Evolutionary conservation across 2,888 invertebrate species (phyloP).

Genomic region (Isoperla grammatica): DNA sequence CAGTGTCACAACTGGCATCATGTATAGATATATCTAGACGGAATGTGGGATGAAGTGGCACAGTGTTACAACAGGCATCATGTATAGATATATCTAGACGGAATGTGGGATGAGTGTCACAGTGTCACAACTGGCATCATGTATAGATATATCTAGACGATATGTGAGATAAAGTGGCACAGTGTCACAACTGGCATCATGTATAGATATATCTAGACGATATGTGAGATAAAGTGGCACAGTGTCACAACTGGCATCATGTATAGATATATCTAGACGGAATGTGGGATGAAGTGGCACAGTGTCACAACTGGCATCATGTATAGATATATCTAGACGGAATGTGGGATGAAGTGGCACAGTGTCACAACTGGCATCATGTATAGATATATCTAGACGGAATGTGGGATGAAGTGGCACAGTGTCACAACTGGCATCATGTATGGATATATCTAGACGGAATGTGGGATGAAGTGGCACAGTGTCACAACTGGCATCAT

Average conservation of each 20-base stretch:
- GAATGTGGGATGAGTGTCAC: slow-evolving; percentile 7
- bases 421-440: not conserved
- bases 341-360: slow-evolving; percentile 9
- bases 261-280: too few relatives aligned
- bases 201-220: too few relatives aligned
- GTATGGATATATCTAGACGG: too few relatives aligned
- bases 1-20: slow-evolving; percentile 1
- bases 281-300: slow-evolving; percentile 9
- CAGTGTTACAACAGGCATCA: not conserved
- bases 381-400: too few relatives aligned
- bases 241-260: not conserved
- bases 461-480: slow-evolving; percentile 9
- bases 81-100: too few relatives aligned
- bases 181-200: not conserved
- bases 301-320: not conserved
- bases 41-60: slow-evolving; percentile 7
- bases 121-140: not conserved
- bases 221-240: slow-evolving; percentile 7
- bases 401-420: slow-evolving; percentile 9
- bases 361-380: not conserved
- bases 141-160: too few relatives aligned
- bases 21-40: too few relatives aligned
- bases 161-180: slow-evolving; percentile 7
- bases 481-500: not conserved
- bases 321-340: too few relatives aligned